These are phyloP conservation scores for Lerema accius DNA, from an alignment of 1,140 invertebrate species.

Conservation along the genomic window DNA sequence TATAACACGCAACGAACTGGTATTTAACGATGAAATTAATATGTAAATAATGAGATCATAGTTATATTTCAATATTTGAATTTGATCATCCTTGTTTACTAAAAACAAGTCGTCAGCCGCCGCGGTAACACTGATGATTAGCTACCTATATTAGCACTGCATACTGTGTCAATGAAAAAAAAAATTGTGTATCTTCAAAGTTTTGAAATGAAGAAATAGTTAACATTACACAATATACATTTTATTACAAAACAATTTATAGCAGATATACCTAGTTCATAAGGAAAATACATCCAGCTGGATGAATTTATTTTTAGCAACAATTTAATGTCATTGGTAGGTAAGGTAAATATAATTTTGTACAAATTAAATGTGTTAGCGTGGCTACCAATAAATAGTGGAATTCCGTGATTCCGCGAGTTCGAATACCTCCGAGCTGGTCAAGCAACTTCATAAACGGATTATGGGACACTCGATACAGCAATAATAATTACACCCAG, in stretches of 20 bases:
- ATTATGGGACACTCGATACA: constrained; percentile 34
- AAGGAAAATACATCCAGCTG: too few species aligned
- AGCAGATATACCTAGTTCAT: neutral
- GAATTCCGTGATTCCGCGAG: constrained; percentile 29
- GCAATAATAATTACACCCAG: constrained; percentile 25
- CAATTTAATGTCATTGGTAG: too few species aligned
- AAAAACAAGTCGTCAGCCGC: constrained; percentile 1
- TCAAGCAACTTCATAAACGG: constrained; percentile 35
- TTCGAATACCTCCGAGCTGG: constrained; percentile 22
- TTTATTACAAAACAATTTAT: too few species aligned
- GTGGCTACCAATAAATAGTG: constrained; percentile 1
- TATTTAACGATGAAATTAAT: constrained; percentile 3
- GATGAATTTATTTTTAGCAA: neutral
- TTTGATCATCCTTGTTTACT: constrained; percentile 15
- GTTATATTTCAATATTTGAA: constrained; percentile 18
- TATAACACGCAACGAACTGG: too few species aligned
- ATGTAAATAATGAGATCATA: constrained; percentile 23
- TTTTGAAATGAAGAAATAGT: neutral
- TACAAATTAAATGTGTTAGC: neutral
- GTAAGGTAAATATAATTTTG: too few species aligned
- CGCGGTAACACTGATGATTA: too few species aligned
- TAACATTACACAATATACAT: too few species aligned
- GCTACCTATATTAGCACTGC: too few species aligned
- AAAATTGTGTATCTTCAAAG: too few species aligned
- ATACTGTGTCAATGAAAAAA: too few species aligned